Base-by-base conservation (phyloP, 1,140 invertebrate species). In the Neodiprion pinetum region DNA sequence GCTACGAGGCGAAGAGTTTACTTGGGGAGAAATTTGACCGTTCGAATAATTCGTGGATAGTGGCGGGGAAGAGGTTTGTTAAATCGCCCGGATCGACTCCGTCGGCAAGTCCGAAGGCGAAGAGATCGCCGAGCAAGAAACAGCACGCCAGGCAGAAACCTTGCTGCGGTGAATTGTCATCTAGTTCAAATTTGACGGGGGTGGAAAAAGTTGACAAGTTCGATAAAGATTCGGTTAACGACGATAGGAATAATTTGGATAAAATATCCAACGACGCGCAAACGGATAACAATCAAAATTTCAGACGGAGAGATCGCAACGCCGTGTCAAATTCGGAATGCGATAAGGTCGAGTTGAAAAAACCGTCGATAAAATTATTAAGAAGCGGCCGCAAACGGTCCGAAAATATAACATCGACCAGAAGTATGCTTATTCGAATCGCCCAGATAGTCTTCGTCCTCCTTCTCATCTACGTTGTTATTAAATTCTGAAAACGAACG, bases 361-460 rank as follows among this genome's bases (percentile, higher is more conserved):
- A 28, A 71, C 74, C 74, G 47, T 53, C 70, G 40, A 17, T 67
- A 9, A 71, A 75, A 66, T 66, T 72, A n/a, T 23, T 50, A 21
- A n/a, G 74, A 28, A 72, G 49, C 23, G 67, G 28, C 9, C 14
- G 67, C 8, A 69, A 69, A 12, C 14, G 67, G 21, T 12, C 67
- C 0, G 67, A 69, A 14, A 69, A 69, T 69, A 7, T 10, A 0
- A 0, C n/a, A 5, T 14, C 21, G 10, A 69, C 67, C 5, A 9
- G 12, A 69, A 69, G 67, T 69, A 11, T 28, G 17, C 11, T 69
- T 23, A 14, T 69, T 69, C 17, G 0, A 14, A 23, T 69, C 11
- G 67, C 67, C 12, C 67, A 69, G 40, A 28, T 47, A 11, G 67
- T 21, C 21, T 11, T 11, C 40, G 40, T 69, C 4, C 67, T 69